Percentiles rank a stretch among this genome's conserved stretches.
phyloP scores from a whole-genome alignment of 1,140 invertebrate species.

The Drosophila malerkotliana region DNA sequence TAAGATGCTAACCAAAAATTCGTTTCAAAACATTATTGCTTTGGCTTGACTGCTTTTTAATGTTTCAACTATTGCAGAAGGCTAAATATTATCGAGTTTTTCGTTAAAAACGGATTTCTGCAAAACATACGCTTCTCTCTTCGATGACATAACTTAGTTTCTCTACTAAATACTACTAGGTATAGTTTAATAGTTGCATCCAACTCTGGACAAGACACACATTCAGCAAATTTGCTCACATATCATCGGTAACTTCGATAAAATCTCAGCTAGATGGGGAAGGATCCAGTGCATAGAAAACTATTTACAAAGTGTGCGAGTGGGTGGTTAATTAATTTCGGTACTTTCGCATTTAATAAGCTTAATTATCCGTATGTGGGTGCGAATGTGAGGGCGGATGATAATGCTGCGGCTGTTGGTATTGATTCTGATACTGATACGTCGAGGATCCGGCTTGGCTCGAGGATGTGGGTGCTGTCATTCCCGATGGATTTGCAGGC shows the following conservation, averaged over 20 bases:
- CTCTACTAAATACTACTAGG: constrained; percentile 22
- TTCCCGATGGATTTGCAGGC: constrained; percentile 36
- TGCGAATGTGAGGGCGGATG: constrained; percentile 50
- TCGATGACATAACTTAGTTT: constrained; percentile 17
- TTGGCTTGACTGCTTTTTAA: constrained; percentile 1
- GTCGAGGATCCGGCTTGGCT: constrained; percentile 52
- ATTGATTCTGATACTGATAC: constrained; percentile 42
- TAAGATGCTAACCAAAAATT: constrained; percentile 68
- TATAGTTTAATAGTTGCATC: constrained; percentile 64
- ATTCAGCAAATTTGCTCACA: constrained; percentile 78
- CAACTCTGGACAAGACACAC: constrained; percentile 79
- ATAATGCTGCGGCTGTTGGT: constrained; percentile 19
- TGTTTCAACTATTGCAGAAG: constrained; percentile 3
- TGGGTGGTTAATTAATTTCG: constrained; percentile 9
- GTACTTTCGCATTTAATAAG: constrained; percentile 3
- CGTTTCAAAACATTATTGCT: constrained; percentile 30
- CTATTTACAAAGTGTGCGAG: constrained; percentile 71
- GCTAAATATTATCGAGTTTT: neutral
- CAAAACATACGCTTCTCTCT: constrained; percentile 15
- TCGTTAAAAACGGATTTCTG: neutral
- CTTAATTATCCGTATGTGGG: constrained; percentile 62
- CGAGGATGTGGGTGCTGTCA: constrained; percentile 49
- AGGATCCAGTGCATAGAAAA: constrained; percentile 59
- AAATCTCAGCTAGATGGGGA: constrained; percentile 42
- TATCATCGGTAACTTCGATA: constrained; percentile 49